A percentile compares a stretch with the other conserved stretches of the same genome.
Conservation (phyloP, 2,797 vertebrate genomes). For the Sparidentex hasta region DNA sequence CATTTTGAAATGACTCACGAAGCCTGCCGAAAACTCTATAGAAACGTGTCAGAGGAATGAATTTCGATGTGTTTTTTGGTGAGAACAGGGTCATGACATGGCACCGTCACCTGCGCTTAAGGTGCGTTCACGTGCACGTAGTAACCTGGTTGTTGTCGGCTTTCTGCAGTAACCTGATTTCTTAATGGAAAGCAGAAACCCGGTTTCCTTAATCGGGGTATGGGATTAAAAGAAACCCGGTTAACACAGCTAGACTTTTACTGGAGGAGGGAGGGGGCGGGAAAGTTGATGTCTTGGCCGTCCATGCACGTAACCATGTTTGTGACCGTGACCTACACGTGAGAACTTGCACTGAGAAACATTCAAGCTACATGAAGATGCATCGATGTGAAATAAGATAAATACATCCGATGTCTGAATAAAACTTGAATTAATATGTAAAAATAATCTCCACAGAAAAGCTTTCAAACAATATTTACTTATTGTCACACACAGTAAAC, state of each 20-base stretch:
- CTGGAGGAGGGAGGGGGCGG: neutral
- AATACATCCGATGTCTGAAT: neutral
- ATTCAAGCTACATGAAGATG: too few species aligned
- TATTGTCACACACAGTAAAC: too few species aligned
- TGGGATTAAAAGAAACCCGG: conserved; percentile 58
- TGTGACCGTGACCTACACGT: neutral
- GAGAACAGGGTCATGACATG: conserved; percentile 18
- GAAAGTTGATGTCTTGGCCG: neutral
- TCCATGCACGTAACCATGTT: neutral
- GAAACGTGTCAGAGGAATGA: too few species aligned
- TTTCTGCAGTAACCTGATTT: conserved; percentile 54
- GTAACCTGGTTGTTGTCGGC: conserved; percentile 11
- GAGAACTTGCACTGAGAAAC: neutral
- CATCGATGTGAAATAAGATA: too few species aligned
- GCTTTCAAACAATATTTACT: too few species aligned
- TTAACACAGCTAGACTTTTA: conserved; percentile 20
- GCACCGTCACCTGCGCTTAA: neutral
- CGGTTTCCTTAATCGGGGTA: conserved; percentile 46
- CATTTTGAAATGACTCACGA: neutral
- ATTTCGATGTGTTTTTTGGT: neutral
- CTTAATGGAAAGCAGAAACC: conserved; percentile 49
- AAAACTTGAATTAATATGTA: too few species aligned
- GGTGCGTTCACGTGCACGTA: conserved; percentile 4
- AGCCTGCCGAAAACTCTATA: too few species aligned
- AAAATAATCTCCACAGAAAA: neutral